phyloP scores from a whole-genome alignment of 37 sponge, comb jelly and placozoan species.

The Axinella damicornis region DNA sequence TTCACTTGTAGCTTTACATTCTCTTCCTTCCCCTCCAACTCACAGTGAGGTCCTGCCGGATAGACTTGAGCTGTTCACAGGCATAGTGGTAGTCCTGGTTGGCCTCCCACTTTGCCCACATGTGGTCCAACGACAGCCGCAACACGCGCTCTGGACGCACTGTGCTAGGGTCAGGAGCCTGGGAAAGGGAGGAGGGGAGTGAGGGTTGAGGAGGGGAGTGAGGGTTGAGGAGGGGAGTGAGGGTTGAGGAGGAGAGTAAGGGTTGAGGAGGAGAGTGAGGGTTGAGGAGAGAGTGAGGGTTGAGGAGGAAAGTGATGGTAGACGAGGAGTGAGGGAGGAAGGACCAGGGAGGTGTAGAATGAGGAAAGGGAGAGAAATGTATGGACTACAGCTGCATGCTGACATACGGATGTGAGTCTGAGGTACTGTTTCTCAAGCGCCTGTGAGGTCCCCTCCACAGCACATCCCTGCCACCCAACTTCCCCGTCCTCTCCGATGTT shows the following conservation, averaged over 20 bases:
- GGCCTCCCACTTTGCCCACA: conserved; percentile 72
- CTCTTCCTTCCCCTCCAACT: conserved; percentile 12
- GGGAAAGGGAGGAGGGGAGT: background rate
- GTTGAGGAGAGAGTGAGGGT: background rate
- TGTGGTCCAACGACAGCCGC: conserved; percentile 67
- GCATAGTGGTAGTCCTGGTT: conserved; percentile 79
- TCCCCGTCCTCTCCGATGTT: conserved; percentile 51
- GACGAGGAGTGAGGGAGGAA: background rate
- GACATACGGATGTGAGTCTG: conserved; percentile 95
- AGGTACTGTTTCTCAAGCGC: conserved; percentile 95
- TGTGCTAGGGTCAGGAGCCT: conserved; percentile 91
- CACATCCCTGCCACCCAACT: conserved; percentile 50
- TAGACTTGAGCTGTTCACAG: conserved; percentile 98
- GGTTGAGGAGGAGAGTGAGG: background rate
- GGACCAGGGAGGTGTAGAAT: background rate
- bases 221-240: background rate
- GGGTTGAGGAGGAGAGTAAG: background rate
- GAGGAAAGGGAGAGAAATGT: background rate
- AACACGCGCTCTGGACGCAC: conserved; percentile 87
- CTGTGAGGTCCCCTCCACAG: conserved; percentile 86
- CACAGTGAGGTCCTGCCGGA: conserved; percentile 97
- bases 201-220: background rate
- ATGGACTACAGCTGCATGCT: background rate
- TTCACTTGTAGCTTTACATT: too few species aligned
- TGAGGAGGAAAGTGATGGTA: background rate